Base-by-base conservation (phyloP, 2,888 invertebrate species). In the Homarus gammarus region DNA sequence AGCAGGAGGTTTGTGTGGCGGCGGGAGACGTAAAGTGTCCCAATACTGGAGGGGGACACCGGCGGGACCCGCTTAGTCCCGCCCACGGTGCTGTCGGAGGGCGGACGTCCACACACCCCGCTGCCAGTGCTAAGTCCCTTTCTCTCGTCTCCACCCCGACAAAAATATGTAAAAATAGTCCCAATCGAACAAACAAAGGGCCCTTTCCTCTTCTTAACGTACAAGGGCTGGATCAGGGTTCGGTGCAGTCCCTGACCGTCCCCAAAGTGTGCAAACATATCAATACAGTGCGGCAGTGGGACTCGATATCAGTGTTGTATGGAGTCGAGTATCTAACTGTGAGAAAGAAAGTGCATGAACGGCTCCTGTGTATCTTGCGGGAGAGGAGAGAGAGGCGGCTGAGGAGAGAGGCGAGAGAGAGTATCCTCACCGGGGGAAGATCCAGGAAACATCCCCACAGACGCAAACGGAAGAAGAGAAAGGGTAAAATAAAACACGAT, bases 301-400 rank as follows among this genome's bases (percentile, higher is more conserved):
- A 88, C 75, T 88, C 88, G n/a, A 88, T 88, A 36, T 88, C 88
- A 56, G 88, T 88, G 49, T 61, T 88, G 51, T 88, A 88, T 33
- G 88, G 88, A 2, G 75, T 88, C 49, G 88, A 88, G 70, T 88
- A 88, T 38, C 68, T 88, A 33, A 44, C 70, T 36, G 88, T 88
- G 68, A 15, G 88, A 31, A 88, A 88, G 83, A 88, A 88, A 36
- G 88, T 88, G 6, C 88, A 88, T 70, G 88, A 88, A 51, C 75
- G 88, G 40, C 83, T 88, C 12, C 36, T 88, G 82, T 88, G 88
- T 38, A 88, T 88, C 51, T 49, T 88, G 88, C 73, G 88, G 27
- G 88, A 83, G 77, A 64, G 88, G 82, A 36, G 87, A 27, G 87
- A 87, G 83, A 72, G 51, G 49, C 56, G 88, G 22, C 88, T 83